Conservation (phyloP, 1,140 invertebrate genomes). For the Sipha flava region DNA sequence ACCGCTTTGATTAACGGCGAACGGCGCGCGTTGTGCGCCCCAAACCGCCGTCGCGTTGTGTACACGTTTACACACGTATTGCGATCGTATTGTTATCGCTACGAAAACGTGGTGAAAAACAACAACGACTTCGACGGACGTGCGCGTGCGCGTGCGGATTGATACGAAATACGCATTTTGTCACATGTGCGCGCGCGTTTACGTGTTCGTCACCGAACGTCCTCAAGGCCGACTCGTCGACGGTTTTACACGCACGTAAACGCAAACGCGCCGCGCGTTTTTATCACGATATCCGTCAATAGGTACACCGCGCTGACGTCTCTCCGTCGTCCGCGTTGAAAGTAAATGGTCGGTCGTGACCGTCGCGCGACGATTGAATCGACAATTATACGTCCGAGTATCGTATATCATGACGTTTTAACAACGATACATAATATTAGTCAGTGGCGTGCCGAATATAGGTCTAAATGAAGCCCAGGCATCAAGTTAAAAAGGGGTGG, state of each 20-base stretch:
- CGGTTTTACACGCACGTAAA: not conserved
- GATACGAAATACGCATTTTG: constrained; percentile 4
- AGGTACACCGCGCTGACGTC: not conserved
- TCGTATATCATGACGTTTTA: no score
- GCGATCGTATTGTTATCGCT: no score
- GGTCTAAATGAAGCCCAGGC: no score
- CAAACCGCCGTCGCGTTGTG: no score
- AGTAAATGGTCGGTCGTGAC: not conserved
- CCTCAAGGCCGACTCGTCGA: not conserved
- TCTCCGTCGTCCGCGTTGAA: not conserved
- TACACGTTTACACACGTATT: no score
- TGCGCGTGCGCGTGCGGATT: no score
- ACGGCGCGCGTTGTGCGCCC: not conserved
- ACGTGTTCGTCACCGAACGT: not conserved
- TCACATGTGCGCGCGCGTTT: not conserved
- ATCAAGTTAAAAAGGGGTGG: no score
- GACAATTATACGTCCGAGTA: not conserved
- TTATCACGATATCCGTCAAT: not conserved
- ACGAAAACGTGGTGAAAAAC: no score
- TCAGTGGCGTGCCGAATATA: no score
- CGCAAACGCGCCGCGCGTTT: no score
- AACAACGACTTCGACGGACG: no score
- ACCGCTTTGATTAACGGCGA: not conserved
- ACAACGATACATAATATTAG: no score
- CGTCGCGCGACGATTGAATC: not conserved